Base-by-base conservation (phyloP, 2,888 invertebrate genomes). In the Strigamia transsilvanica region DNA sequence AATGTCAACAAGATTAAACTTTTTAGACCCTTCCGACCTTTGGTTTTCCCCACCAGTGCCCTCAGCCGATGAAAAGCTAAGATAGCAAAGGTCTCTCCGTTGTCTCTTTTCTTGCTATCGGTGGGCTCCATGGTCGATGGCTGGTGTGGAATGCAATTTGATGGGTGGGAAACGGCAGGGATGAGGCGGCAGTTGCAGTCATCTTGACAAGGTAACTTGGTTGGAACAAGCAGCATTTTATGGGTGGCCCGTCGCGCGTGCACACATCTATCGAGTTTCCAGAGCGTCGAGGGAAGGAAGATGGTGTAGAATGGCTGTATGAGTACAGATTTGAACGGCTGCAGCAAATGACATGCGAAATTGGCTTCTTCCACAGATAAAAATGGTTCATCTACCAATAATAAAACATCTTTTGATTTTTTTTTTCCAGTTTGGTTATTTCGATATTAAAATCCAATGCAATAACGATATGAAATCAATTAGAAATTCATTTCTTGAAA, bases 1-100 rank as follows among this genome's bases (percentile, higher is more conserved):
- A 73, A 73, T 73, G 73, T 73, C 73, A 73, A 73, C 73, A 73
- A 73, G 73, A 73, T 73, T 73, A 73, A 73, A 73, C 73, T 73
- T 73, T 73, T 73, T 73, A 32, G 73, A 73, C 73, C 73, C 73
- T 32, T 73, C 73, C 32, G 73, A 73, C 73, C 73, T 73, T 73
- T 73, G 73, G 73, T 73, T 73, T 73, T 73, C 27, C 73, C 73
- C 73, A 73, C 73, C 73, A 73, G 73, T 73, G 73, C 73, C 73
- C 73, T 73, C 73, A 73, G 13, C 32, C 73, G 73, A 73, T 73
- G 73, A 73, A 73, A 73, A 73, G 73, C 73, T 27, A 73, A 73
- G 73, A 73, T 73, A 73, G 73, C 73, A 73, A 23, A 73, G 73
- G 73, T 73, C 73, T 73, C 73, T 73, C 73, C 73, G 73, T 73